Conservation (phyloP, 2,113 vertebrate genomes). For the Gambusia holbrooki region DNA sequence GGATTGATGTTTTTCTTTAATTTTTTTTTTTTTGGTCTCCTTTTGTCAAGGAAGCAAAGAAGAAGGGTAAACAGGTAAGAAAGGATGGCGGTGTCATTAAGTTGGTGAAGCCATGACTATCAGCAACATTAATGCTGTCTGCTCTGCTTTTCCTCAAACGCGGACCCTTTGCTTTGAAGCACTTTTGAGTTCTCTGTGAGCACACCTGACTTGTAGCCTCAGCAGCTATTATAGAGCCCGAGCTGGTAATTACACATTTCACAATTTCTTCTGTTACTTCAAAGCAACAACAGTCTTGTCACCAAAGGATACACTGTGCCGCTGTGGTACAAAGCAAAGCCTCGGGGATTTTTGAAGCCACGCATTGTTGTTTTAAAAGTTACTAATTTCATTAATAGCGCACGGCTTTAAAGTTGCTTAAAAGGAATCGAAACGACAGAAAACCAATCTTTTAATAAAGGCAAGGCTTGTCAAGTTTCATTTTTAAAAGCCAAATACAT, state of each 20-base stretch:
- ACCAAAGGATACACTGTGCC: slow-evolving; percentile 45
- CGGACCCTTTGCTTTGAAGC: slow-evolving; percentile 74
- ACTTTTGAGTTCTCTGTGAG: slow-evolving; percentile 50
- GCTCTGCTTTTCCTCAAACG: slow-evolving; percentile 67
- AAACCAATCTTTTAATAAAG: slow-evolving; percentile 24
- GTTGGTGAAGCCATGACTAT: slow-evolving; percentile 66
- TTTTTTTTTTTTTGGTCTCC: slow-evolving; percentile 32
- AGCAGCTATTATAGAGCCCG: slow-evolving; percentile 69
- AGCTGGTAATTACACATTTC: slow-evolving; percentile 78
- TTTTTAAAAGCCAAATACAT: slow-evolving; percentile 40
- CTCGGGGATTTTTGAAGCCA: slow-evolving; percentile 70
- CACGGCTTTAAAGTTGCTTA: slow-evolving; percentile 56
- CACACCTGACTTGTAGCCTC: slow-evolving; percentile 69
- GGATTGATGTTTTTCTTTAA: slow-evolving; percentile 12
- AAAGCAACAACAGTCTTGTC: slow-evolving; percentile 71
- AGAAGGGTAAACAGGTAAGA: slow-evolving; percentile 60
- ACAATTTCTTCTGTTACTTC: slow-evolving; percentile 75
- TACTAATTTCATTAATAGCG: slow-evolving; percentile 79
- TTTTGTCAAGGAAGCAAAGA: slow-evolving; percentile 26
- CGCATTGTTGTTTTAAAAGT: slow-evolving; percentile 69
- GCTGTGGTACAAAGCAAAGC: slow-evolving; percentile 63
- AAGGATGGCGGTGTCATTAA: slow-evolving; percentile 65
- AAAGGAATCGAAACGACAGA: slow-evolving; percentile 53
- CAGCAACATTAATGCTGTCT: slow-evolving; percentile 67
- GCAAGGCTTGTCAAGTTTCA: slow-evolving; percentile 35